These are phyloP conservation scores for Macrophya annulata DNA, from an alignment of 2,888 invertebrate genomes.

Conservation along the genomic window DNA sequence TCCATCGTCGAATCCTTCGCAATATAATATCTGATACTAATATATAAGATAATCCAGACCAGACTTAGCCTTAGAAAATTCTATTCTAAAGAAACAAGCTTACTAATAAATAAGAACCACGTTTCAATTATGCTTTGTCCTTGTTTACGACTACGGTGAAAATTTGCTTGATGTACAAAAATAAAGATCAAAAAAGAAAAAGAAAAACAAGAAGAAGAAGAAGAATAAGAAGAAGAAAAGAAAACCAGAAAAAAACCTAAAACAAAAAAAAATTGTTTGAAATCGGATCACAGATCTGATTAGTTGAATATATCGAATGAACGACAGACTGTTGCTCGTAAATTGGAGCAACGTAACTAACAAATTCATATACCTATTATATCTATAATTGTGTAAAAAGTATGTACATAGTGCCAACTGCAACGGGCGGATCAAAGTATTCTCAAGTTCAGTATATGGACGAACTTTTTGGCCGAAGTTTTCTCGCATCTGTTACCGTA, in stretches of 20 bases:
- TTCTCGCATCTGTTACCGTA: neutral
- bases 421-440: constrained; percentile 49
- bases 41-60: neutral
- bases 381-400: neutral
- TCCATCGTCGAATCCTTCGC: neutral
- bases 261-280: neutral
- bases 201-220: too few species aligned
- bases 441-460: constrained; percentile 30
- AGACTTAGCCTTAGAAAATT: neutral
- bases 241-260: too few species aligned
- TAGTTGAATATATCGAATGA: neutral
- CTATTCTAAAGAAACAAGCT: neutral
- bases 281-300: neutral
- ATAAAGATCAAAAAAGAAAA: too few species aligned
- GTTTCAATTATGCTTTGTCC: too few species aligned
- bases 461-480: constrained; percentile 23
- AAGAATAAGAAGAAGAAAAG: too few species aligned
- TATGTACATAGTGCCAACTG: constrained; percentile 12
- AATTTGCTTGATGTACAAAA: too few species aligned
- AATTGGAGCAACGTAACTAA: neutral
- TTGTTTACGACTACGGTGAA: too few species aligned
- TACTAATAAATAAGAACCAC: too few species aligned
- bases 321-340: constrained; percentile 11
- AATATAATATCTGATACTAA: neutral
- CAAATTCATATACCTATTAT: neutral